These are phyloP conservation scores for Rhabdophis nuchalis DNA, from an alignment of 2,797 vertebrate species.

Conservation along the genomic window DNA sequence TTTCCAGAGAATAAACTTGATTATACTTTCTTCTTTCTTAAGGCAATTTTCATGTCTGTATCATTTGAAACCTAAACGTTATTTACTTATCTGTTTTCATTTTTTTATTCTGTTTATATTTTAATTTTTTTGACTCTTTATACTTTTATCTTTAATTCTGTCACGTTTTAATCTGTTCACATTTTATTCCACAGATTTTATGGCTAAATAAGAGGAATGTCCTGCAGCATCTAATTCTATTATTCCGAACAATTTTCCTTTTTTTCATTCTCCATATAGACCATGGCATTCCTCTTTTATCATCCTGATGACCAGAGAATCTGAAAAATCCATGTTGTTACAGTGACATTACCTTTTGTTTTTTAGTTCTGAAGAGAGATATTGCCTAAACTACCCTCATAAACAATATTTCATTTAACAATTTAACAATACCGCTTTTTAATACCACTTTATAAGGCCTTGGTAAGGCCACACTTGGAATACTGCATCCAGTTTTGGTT, in stretches of 20 bases:
- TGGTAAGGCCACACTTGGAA: too few relatives aligned
- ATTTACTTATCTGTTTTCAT: neutral
- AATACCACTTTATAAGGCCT: too few relatives aligned
- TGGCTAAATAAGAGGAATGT: neutral
- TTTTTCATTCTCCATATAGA: neutral
- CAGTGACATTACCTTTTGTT: neutral
- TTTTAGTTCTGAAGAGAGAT: neutral
- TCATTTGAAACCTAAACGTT: constrained; percentile 23
- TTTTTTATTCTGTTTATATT: neutral
- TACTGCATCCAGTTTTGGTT: too few relatives aligned
- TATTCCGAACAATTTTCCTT: neutral
- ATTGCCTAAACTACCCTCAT: neutral
- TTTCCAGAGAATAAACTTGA: constrained; percentile 51
- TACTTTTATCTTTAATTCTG: neutral
- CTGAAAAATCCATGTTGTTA: neutral
- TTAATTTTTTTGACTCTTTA: neutral
- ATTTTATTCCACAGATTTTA: neutral
- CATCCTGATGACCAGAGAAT: neutral
- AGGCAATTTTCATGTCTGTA: constrained; percentile 35
- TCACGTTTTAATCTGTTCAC: neutral
- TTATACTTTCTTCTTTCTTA: constrained; percentile 47
- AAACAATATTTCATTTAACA: neutral
- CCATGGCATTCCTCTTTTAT: neutral
- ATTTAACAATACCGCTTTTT: too few relatives aligned
- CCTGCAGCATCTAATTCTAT: neutral